Base-by-base conservation (phyloP, 2,113 vertebrate genomes). In the Datnioides undecimradiatus region DNA sequence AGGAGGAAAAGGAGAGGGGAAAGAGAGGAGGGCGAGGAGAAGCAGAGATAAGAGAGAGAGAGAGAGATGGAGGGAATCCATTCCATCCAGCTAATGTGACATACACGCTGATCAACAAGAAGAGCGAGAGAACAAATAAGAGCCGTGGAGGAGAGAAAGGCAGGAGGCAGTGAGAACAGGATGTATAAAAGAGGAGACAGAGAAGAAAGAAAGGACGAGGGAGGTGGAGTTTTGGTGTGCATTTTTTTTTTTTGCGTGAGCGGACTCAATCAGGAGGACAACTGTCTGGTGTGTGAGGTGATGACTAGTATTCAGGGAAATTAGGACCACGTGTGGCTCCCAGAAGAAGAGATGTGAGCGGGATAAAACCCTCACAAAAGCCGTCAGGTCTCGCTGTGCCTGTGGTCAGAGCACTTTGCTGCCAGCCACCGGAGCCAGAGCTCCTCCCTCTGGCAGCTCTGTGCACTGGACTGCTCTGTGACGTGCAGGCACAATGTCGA, bases 241-340 rank as follows among this genome's bases (percentile, higher is more conserved):
- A 70, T 36, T 52, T 67, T 69, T 54, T 60, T 57, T 40, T 49
- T 60, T 63, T 38, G 31, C 80, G 66, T 83, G 79, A 75, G 80
- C 73, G 49, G 57, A 72, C 70, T 85, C 81, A 80, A 46, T 88
- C 76, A 49, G 70, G 34, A 80, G 67, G 70, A 78, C 51, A 77
- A 58, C 75, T 70, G 75, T 79, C 63, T 77, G 72, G n/a, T 73
- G 55, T 58, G 63, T 58, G 63, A 75, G 73, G 66, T 66, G 70
- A 82, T 80, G 86, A 72, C 84, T 60, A 38, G 41, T 64, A 80
- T 82, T 83, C 74, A 58, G 70, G 77, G 63, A 78, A 82, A 85
- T 82, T 73, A 70, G 52, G 75, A 71, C 58, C 73, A 60, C 76
- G 59, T 70, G 65, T 41, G 40, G 65, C 63, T 82, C 87, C 76